These are phyloP conservation scores for Hippocampus abdominalis DNA, from an alignment of 2,113 vertebrate genomes.

Conservation along the genomic window DNA sequence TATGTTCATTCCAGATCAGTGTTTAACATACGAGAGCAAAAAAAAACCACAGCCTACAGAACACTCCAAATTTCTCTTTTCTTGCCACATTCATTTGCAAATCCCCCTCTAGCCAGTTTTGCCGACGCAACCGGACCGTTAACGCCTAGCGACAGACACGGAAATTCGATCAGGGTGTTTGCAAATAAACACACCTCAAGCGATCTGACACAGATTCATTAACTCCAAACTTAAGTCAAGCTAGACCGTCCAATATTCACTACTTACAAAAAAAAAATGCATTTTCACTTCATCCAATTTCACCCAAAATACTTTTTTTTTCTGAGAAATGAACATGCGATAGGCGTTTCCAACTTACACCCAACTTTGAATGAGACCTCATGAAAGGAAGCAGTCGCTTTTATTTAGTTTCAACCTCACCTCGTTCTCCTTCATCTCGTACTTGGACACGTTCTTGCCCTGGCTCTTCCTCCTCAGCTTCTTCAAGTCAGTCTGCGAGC, in stretches of 20 bases:
- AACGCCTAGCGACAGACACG: slow-evolving; percentile 1
- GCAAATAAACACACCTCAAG: slow-evolving; percentile 1
- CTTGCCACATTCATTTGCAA: slow-evolving; percentile 21
- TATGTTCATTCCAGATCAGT: slow-evolving; percentile 13
- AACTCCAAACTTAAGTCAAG: too few relatives aligned
- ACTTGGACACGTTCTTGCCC: slow-evolving; percentile 84
- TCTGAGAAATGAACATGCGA: too few relatives aligned
- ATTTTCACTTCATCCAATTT: too few relatives aligned
- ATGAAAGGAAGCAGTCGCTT: too few relatives aligned
- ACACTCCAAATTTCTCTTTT: neutral
- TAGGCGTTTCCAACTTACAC: too few relatives aligned
- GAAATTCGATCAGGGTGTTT: neutral
- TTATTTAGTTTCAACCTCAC: slow-evolving; percentile 62
- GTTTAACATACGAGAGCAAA: slow-evolving; percentile 13
- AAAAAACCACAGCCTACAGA: neutral
- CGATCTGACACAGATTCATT: neutral
- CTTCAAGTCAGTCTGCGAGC: slow-evolving; percentile 89
- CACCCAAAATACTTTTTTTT: too few relatives aligned
- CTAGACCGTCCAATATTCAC: too few relatives aligned
- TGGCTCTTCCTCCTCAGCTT: slow-evolving; percentile 94
- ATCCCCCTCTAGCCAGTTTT: slow-evolving; percentile 6
- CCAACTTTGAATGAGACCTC: too few relatives aligned
- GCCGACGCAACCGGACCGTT: neutral
- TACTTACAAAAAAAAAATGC: too few relatives aligned
- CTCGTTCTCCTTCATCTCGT: slow-evolving; percentile 88